Base-by-base conservation (phyloP, 1,140 invertebrate genomes). In the Papilio machaon region DNA sequence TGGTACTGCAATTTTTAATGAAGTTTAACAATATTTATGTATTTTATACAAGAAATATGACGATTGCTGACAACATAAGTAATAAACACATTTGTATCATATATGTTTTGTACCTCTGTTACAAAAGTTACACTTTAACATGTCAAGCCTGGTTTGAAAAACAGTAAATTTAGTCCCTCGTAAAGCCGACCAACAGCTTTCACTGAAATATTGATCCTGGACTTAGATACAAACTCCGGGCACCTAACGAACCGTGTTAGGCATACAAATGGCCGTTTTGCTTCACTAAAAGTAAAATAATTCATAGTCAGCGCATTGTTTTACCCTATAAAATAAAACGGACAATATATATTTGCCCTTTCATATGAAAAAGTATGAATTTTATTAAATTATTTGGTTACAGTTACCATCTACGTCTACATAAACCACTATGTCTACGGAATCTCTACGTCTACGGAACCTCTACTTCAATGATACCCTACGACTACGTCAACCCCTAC, bases 141-240 rank as follows among this genome's bases (percentile, higher is more conserved):
- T 70, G 15, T 70, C 64, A 70, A 38, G 23, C 64, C 5, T 70
- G 23, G 30, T 70, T 70, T 70, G 23, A 70, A 70, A 70, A 35
- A 70, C 64, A 17, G 30, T 70, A 70, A 70, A 70, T 70, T 35
- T 35, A 70, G 35, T 70, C 23, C 64, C 64, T 70, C 11, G 64
- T 70, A 70, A 38, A 70, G 64, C 64, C 64, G 30, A 6, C 64
- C 64, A 7, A 35, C 64, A 70, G 38, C 64, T 70, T 70, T 70
- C 64, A 70, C 64, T 70, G 64, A 35, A 70, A 70, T 70, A 70
- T 70, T 70, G 64, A 70, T 70, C 64, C 64, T 15, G 30, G 30
- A 70, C 64, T 70, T 17, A 70, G 64, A 70, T 70, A 70, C 64
- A 70, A 70, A 35, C 64, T 70, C 64, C 64, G 64, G 30, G 64